phyloP scores from a whole-genome alignment of 2,113 vertebrate genomes.

The Serinus canaria region DNA sequence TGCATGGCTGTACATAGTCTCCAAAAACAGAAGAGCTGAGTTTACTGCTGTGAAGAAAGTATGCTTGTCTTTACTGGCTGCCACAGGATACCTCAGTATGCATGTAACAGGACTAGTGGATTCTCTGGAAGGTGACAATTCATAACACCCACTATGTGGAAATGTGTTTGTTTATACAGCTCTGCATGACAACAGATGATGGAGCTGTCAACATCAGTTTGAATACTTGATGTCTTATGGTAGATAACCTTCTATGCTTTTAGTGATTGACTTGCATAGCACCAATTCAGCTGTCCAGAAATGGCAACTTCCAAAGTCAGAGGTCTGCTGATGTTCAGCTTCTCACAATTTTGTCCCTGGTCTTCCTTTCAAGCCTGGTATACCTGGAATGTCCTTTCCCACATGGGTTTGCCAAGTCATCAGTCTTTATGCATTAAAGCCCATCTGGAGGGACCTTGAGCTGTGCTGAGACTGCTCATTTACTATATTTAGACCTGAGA shows the following conservation, averaged over 20 bases:
- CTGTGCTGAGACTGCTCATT: not conserved
- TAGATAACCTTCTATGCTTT: not conserved
- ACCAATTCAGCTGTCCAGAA: not conserved
- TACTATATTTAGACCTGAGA: not conserved
- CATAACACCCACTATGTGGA: not conserved
- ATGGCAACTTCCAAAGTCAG: not conserved
- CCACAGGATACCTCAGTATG: not conserved
- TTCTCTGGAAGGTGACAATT: conserved; percentile 11
- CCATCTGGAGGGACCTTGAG: not conserved
- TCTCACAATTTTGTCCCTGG: not conserved
- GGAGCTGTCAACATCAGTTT: not conserved
- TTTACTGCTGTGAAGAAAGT: not conserved
- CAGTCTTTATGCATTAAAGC: not conserved
- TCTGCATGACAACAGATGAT: not conserved
- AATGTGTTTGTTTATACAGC: not conserved
- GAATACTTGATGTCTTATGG: not conserved
- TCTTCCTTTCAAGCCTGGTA: not conserved
- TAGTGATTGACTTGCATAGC: not conserved
- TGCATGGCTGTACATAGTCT: not conserved
- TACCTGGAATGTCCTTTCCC: not conserved
- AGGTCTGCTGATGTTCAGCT: not conserved
- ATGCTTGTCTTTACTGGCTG: not conserved
- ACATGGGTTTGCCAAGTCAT: not conserved
- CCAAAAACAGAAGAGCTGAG: not conserved
- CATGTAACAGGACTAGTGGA: not conserved